Base-by-base conservation (phyloP, 2,888 invertebrate species). In the Hirtodrosophila confusa region DNA sequence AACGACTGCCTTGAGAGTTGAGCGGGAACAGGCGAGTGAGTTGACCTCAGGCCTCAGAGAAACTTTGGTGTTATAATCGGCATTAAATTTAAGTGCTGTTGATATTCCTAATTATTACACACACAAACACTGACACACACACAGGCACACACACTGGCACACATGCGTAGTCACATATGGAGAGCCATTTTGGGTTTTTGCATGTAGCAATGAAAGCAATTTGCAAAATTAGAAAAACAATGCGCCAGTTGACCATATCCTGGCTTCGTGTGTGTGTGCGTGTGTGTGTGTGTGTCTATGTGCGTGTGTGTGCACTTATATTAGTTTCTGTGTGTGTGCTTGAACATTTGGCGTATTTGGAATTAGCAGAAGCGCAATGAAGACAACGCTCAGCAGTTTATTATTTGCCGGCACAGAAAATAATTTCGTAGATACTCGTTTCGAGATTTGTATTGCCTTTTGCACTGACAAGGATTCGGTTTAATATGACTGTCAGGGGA, bases 91-190 rank as follows among this genome's bases (percentile, higher is more conserved):
- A 80, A 84, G 71, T 80, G 75, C 78, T 80, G 70, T 68, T 80
- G 88, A 84, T 86, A 80, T 78, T 84, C 61, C 87, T 80, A 88
- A 84, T 84, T 84, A 84, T 73, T 49, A 43, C 40, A 67, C 51
- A 62, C 11, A 31, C 33, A 47, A 12, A 50, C 17, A 37, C 8
- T 44, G 35, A 48, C 17, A 41, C 24, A 36, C 40, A 39, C 45
- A 37, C 67, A 63, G 66, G 60, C 50, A 55, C 49, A 43, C 45
- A 31, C 43, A 50, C 50, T 6, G 5, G 33, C 43, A 62, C 11
- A 31, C 23, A 47, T 17, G 49, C 17, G 29, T 7, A 47, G 39
- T 17, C 29, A 35, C 17, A 50, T 17, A n/a, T 55, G 7, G 27
- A 37, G 9, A 47, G 51, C 50, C 49, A 67, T 67, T 66, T 75